Evolutionary conservation across 2,888 invertebrate genomes (phyloP), one percentile per base, ranked within the genome.

Genomic region (Podabrus alpinus): DNA sequence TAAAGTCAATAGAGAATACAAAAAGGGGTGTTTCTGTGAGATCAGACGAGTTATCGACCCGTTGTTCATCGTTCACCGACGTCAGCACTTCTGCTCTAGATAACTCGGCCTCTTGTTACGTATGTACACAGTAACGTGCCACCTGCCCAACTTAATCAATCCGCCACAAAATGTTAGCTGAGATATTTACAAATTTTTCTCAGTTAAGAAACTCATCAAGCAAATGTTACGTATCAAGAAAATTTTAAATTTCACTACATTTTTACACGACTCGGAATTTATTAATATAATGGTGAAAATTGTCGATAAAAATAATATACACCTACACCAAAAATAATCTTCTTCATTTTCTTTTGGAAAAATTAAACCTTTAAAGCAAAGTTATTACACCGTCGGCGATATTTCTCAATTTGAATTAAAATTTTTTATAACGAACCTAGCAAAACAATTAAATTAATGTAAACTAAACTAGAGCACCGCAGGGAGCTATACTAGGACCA

Each of bases 71-170:
- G 75, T 72, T 75, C 75, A 75, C 70, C 75, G 75, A 71, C 74
- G 71, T 75, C 75, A 72, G 72, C 72, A 72, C 75, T 75, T 75
- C 75, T 75, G 75, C 75, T 75, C 75, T 62, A 75, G 72, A 75
- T 75, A 75, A 75, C 75, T 72, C 72, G 59, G 67, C 59, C 72
- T 72, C 75, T 75, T 75, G 75, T 75, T 75, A 72, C 61, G 75
- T 75, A 72, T 75, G 72, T 67, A 72, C 59, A 69, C 69, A 75
- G 62, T 64, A 45, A 45, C 66, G 75, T 75, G 59, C 75, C 69
- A 72, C 67, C 72, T 75, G 66, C 72, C 64, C 68, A 72, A 72
- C 72, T 66, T 75, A 75, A 75, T 75, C 72, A 75, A 64, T 64
- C 62, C 21, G 45, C 45, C 45, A 45, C 45, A 7, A n/a, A 45